phyloP scores from a whole-genome alignment of 2,113 vertebrate species.

The Phylloscopus trochilus region DNA sequence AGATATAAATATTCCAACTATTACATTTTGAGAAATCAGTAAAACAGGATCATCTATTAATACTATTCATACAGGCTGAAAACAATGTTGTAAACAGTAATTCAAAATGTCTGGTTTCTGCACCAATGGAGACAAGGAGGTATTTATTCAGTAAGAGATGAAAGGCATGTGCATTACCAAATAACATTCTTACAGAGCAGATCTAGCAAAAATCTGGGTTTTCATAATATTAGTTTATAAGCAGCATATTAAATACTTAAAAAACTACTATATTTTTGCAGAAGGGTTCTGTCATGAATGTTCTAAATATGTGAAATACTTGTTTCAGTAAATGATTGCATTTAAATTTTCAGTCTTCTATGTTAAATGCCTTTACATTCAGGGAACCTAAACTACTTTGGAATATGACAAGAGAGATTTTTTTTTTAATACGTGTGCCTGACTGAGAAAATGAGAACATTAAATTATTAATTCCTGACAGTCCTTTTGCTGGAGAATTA shows the following conservation, averaged over 20 bases:
- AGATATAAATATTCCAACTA: neutral
- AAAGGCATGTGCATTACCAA: neutral
- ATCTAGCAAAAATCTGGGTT: neutral
- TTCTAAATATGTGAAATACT: neutral
- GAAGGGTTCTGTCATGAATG: neutral
- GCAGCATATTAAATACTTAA: neutral
- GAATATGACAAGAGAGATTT: neutral
- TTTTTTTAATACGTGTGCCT: neutral
- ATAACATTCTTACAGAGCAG: neutral
- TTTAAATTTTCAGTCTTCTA: neutral
- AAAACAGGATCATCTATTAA: neutral
- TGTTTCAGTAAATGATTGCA: neutral
- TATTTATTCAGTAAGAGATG: neutral
- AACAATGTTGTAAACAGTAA: neutral
- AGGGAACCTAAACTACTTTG: neutral
- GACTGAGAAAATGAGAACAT: neutral
- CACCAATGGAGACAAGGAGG: neutral
- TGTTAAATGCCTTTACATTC: neutral
- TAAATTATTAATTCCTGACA: slow-evolving; percentile 40
- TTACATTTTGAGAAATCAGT: neutral
- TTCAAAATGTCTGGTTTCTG: neutral
- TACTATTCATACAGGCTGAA: neutral
- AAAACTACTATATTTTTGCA: neutral
- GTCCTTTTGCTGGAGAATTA: neutral
- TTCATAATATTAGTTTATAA: neutral